These are phyloP conservation scores for Tetranychus truncatus DNA, from an alignment of 2,888 invertebrate genomes.

Conservation along the genomic window DNA sequence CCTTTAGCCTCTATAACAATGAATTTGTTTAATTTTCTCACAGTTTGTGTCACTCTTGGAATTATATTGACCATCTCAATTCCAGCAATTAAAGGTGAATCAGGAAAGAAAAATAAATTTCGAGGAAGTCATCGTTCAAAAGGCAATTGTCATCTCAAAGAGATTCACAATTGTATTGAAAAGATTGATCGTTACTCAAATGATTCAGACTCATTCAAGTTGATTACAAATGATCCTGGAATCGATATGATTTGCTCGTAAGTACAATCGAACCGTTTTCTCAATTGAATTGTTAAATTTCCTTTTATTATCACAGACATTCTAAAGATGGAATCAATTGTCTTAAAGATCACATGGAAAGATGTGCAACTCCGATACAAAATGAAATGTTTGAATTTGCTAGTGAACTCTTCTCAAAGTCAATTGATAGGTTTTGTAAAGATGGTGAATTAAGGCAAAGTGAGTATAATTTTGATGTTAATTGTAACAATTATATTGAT, in stretches of 20 bases:
- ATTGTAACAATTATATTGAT: background rate
- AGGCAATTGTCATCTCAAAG: background rate
- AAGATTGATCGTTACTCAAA: background rate
- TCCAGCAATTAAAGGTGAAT: background rate
- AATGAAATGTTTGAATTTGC: constrained; percentile 3
- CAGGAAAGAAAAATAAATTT: background rate
- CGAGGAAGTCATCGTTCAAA: background rate
- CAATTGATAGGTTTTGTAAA: constrained; percentile 4
- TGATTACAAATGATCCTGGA: background rate
- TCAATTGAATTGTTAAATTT: background rate
- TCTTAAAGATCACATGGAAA: background rate
- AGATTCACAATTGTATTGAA: background rate
- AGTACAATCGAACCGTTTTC: background rate
- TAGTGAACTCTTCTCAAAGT: background rate
- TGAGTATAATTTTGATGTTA: background rate
- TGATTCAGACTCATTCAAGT: background rate
- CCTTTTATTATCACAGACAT: background rate
- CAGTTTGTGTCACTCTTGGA: background rate
- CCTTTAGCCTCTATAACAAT: no score
- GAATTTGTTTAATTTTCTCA: no score
- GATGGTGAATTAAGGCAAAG: constrained; percentile 1
- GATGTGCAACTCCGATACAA: constrained; percentile 8
- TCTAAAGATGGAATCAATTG: background rate
- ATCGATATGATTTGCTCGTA: background rate
- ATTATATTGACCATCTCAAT: background rate